Evolutionary conservation across 1,140 invertebrate species (phyloP).

Genomic region (Manduca sexta): DNA sequence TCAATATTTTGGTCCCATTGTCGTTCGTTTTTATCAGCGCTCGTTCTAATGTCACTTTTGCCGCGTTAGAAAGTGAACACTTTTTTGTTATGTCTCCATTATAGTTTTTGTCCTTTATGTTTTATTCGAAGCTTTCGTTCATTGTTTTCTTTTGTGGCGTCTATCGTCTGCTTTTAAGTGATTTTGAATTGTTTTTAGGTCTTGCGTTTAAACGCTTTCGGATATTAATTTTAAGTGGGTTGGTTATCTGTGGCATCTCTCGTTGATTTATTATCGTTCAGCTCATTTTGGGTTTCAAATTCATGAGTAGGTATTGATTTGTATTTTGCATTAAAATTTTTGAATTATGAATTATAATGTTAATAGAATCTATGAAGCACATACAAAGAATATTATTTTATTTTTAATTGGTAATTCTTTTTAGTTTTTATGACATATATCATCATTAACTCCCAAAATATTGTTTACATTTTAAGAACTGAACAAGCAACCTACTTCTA

Average conservation of each 20-base stretch:
- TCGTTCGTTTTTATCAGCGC: slow-evolving; percentile 34
- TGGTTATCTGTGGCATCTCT: neutral
- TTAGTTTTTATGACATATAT: too few relatives aligned
- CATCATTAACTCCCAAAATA: too few relatives aligned
- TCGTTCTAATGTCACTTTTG: slow-evolving; percentile 29
- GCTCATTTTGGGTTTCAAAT: too few relatives aligned
- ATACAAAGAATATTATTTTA: too few relatives aligned
- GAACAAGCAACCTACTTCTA: too few relatives aligned
- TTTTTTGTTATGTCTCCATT: slow-evolving; percentile 44
- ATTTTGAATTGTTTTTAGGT: slow-evolving; percentile 8
- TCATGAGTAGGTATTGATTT: too few relatives aligned
- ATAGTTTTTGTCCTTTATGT: slow-evolving; percentile 12
- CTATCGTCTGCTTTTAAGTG: neutral
- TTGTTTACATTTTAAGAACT: too few relatives aligned
- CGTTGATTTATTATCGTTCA: too few relatives aligned
- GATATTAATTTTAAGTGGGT: neutral
- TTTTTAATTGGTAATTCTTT: too few relatives aligned
- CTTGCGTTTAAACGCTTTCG: neutral
- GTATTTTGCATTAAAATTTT: too few relatives aligned
- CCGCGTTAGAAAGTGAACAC: slow-evolving; percentile 44
- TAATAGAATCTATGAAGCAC: too few relatives aligned
- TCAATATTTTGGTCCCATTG: slow-evolving; percentile 39
- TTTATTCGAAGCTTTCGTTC: neutral
- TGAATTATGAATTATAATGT: too few relatives aligned
- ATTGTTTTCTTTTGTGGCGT: neutral